Percentiles rank a stretch among this genome's conserved stretches.
Evolutionary conservation across 23 tunicate species (phyloP).

Genomic region (Halocynthia aurantium): DNA sequence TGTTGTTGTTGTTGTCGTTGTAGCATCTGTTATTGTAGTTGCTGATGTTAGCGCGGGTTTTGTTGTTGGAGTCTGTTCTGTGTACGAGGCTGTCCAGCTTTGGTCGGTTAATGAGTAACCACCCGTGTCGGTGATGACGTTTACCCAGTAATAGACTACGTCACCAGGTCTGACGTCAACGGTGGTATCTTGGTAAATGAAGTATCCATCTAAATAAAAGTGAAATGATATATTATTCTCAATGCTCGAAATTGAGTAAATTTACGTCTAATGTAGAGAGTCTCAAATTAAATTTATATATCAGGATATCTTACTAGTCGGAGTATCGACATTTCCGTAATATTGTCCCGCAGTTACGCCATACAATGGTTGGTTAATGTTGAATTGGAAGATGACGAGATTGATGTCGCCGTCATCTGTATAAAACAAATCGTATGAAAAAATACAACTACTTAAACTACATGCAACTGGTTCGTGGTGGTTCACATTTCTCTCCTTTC

Average conservation of each 20-base stretch:
- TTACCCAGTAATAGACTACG: slow-evolving; percentile 63
- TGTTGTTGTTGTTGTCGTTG: slow-evolving; percentile 2
- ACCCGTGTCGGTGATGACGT: slow-evolving; percentile 51
- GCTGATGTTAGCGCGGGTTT: neutral
- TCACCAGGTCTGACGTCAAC: slow-evolving; percentile 37
- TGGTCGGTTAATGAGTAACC: slow-evolving; percentile 55
- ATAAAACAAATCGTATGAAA: neutral
- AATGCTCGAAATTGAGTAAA: too few relatives aligned
- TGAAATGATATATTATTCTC: neutral
- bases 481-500: too few relatives aligned
- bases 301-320: slow-evolving; percentile 18
- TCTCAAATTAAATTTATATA: neutral
- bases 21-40: slow-evolving; percentile 20
- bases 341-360: slow-evolving; percentile 63
- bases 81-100: slow-evolving; percentile 34
- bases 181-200: slow-evolving; percentile 31
- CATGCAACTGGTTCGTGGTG: too few relatives aligned
- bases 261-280: too few relatives aligned
- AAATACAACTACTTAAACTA: neutral
- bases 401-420: slow-evolving; percentile 29
- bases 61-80: neutral
- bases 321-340: slow-evolving; percentile 32
- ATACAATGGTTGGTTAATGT: slow-evolving; percentile 43
- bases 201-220: slow-evolving; percentile 44
- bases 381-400: slow-evolving; percentile 58